Base-by-base conservation (phyloP, 2,888 invertebrate species). In the Cerceris rybyensis region DNA sequence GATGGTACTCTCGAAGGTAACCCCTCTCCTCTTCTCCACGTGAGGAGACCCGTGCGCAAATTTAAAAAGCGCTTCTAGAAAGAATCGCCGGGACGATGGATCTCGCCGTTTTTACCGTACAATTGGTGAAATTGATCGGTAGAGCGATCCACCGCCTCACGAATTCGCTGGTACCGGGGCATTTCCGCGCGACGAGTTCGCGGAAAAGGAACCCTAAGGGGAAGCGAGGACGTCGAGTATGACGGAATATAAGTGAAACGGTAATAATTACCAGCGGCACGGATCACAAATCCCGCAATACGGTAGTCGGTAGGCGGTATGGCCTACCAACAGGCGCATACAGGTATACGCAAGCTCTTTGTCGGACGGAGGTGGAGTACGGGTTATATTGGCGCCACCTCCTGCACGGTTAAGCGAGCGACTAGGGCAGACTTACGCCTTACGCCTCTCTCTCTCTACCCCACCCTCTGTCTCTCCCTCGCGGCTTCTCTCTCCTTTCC, bases 381-480 rank as follows among this genome's bases (percentile, higher is more conserved):
- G 78, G 80, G 81, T 87, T 86, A 90, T 90, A 91, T 91, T 91
- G 92, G 92, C 92, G 94, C 94, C 94, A 94, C 94, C 94, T 94
- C 94, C 94, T 93, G 93, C 93, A 93, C 93, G 93, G 93, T 93
- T 93, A 93, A 93, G 93, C 93, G 94, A 93, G 81, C 93, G 93
- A 92, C 93, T 92, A 92, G 93, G 88, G 87, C 88, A 90, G 89
- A 90, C 91, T 91, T 90, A 90, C 90, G 90, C 90, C 90, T 90
- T 93, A 93, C 93, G 93, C 78, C 93, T 93, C 93, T 92, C 93
- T 93, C 92, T 92, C 93, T 91, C 92, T 92, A 66, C 89, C 87
- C 14, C 41, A 17, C 60, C 13, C 59, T 28, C 93, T 93, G 93
- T 92, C 93, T 92, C 92, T 58, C 77, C 60, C 68, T 67, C 92